A percentile compares a stretch with the other conserved stretches of the same genome.
Conservation (phyloP, 1,140 invertebrate genomes). For the Venturia canescens region DNA sequence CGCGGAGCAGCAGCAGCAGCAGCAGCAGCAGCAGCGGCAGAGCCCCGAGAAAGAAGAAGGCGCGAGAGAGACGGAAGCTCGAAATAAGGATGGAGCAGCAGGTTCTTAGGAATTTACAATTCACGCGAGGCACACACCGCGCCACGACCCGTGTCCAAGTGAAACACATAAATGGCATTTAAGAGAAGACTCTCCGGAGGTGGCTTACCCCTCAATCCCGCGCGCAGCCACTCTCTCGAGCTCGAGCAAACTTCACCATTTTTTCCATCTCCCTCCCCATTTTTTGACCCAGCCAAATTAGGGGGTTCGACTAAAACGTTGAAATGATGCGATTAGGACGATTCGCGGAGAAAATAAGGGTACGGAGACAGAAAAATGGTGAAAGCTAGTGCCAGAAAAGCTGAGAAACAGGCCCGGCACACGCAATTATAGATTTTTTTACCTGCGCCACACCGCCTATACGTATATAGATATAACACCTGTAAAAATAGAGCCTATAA, state of each 20-base stretch:
- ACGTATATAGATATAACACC: too few species aligned
- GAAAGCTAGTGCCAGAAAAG: conserved; percentile 31
- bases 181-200: conserved; percentile 61
- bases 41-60: not conserved
- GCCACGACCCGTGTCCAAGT: conserved; percentile 64
- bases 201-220: conserved; percentile 56
- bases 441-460: not conserved
- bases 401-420: not conserved
- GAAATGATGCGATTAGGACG: conserved; percentile 41
- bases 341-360: conserved; percentile 23
- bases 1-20: too few species aligned
- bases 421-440: too few species aligned
- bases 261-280: not conserved
- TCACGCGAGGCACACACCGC: conserved; percentile 64
- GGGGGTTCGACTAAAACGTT: conserved; percentile 39
- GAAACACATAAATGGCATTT: conserved; percentile 74
- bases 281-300: conserved; percentile 33
- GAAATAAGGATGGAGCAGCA: conserved; percentile 52
- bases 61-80: conserved; percentile 16
- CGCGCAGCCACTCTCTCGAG: not conserved
- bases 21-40: not conserved
- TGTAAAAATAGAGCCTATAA: too few species aligned
- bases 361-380: conserved; percentile 25
- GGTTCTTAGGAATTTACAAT: conserved; percentile 73
- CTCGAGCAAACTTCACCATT: too few species aligned